Base-by-base conservation (phyloP, 2,888 invertebrate species). In the Tridacna gigas region DNA sequence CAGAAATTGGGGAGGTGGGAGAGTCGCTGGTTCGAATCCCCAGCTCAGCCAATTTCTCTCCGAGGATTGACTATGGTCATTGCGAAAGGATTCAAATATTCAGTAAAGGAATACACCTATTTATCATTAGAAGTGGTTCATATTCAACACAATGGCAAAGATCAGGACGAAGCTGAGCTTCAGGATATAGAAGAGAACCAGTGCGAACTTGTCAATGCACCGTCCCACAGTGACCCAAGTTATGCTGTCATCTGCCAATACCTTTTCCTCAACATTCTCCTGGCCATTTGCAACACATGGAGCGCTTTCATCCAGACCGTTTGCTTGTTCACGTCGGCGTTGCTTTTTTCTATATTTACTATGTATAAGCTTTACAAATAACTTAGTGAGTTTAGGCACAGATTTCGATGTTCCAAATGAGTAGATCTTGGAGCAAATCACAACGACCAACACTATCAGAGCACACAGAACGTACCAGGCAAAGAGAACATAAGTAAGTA, bases 191-290 rank as follows among this genome's bases (percentile, higher is more conserved):
- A 67, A 67, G 5, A 67, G 9, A 15, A 37, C 13, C 13, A 67
- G 13, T 4, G 67, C 67, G 45, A 45, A 37, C n/a, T 45, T 67
- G 45, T 67, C 67, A 22, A 67, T 67, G 13, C 45, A 18, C 13
- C 45, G 67, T 18, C 67, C 28, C n/a, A 67, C 67, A 20, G 67
- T n/a, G 28, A 45, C 67, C 67, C 67, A 67, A n/a, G 67, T 67
- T n/a, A 67, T n/a, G 0, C 45, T 11, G 28, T 67, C 67, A 45
- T 45, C 13, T 67, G 13, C 28, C 45, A n/a, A 28, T 15, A 4
- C 20, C 18, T 67, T 45, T 15, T 56, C 56, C 1, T 56, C 56
- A 3, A 20, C 56, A 18, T 67, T 37, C 0, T 67, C 45, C 12
- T 26, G 28, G 15, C 67, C 67, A n/a, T 67, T 67, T 5, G 13